phyloP scores from a whole-genome alignment of 92 coral and sea anemone genomes.

The Muricea muricata region DNA sequence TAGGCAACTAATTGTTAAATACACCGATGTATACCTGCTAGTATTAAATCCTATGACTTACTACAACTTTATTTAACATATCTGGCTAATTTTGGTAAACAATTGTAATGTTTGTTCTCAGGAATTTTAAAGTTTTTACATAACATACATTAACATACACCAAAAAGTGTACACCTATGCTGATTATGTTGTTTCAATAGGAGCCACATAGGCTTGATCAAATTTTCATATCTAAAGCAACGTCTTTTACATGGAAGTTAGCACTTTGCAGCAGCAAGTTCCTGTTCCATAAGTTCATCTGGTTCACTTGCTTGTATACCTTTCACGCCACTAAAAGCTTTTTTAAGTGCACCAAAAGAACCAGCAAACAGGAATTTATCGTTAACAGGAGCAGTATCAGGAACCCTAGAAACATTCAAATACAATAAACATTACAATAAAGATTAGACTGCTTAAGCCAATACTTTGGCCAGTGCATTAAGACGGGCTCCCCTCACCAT shows the following conservation, averaged over 20 bases:
- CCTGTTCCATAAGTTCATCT: background rate
- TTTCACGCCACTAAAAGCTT: constrained; percentile 49
- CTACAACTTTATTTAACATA: too few species aligned
- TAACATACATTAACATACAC: background rate
- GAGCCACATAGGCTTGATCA: background rate
- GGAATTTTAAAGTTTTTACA: background rate
- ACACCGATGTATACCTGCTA: too few species aligned
- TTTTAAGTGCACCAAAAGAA: constrained; percentile 61
- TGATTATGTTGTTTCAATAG: background rate
- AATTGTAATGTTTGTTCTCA: too few species aligned
- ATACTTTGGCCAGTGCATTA: too few species aligned
- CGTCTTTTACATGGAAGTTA: background rate
- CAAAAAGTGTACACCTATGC: background rate
- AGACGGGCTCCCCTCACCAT: too few species aligned
- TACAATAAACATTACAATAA: background rate
- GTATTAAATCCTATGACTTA: too few species aligned
- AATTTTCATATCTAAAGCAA: background rate
- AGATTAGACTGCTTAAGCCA: too few species aligned
- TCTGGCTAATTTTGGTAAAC: too few species aligned
- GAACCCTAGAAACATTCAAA: constrained; percentile 39
- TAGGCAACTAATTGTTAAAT: too few species aligned
- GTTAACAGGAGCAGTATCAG: constrained; percentile 40
- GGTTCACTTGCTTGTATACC: constrained; percentile 35
- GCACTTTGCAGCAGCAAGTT: background rate
- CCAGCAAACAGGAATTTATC: constrained; percentile 68